phyloP scores from a whole-genome alignment of 2,888 invertebrate species.

The Dolomedes plantarius region DNA sequence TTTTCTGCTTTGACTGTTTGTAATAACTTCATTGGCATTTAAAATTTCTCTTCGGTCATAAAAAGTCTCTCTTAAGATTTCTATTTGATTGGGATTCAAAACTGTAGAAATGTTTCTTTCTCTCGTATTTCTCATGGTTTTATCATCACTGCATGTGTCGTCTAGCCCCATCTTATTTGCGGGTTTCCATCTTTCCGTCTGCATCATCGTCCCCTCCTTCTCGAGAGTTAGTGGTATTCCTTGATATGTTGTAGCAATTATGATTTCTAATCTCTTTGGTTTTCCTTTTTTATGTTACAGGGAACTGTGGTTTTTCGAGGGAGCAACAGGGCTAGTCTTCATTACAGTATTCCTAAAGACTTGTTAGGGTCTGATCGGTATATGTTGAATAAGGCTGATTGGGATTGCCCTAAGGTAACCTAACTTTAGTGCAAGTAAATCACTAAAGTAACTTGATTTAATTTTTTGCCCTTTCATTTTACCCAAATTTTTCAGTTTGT shows the following conservation, averaged over 20 bases:
- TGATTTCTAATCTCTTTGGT: slow-evolving; percentile 6
- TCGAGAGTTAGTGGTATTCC: slow-evolving; percentile 55
- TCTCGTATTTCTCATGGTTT: not conserved
- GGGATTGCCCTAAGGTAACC: slow-evolving; percentile 78
- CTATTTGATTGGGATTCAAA: not conserved
- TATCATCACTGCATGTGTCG: slow-evolving; percentile 56
- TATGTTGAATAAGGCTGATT: slow-evolving; percentile 75
- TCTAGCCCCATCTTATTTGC: slow-evolving; percentile 55
- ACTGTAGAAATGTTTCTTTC: not conserved
- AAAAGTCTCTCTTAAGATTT: no score
- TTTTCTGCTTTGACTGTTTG: no score
- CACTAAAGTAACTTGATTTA: no score
- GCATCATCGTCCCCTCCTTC: slow-evolving; percentile 53
- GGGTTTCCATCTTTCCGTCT: slow-evolving; percentile 44
- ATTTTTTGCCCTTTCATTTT: no score
- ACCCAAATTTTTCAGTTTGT: no score
- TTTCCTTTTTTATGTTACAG: slow-evolving; percentile 80
- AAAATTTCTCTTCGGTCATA: no score
- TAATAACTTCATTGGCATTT: no score
- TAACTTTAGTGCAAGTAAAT: no score
- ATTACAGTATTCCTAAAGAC: slow-evolving; percentile 85
- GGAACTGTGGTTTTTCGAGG: slow-evolving; percentile 85
- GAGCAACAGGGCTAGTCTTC: slow-evolving; percentile 83
- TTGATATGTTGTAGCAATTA: slow-evolving; percentile 20
- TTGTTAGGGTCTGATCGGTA: slow-evolving; percentile 72